Evolutionary conservation across 2,888 invertebrate genomes (phyloP).

Genomic region (Carcina quercana): DNA sequence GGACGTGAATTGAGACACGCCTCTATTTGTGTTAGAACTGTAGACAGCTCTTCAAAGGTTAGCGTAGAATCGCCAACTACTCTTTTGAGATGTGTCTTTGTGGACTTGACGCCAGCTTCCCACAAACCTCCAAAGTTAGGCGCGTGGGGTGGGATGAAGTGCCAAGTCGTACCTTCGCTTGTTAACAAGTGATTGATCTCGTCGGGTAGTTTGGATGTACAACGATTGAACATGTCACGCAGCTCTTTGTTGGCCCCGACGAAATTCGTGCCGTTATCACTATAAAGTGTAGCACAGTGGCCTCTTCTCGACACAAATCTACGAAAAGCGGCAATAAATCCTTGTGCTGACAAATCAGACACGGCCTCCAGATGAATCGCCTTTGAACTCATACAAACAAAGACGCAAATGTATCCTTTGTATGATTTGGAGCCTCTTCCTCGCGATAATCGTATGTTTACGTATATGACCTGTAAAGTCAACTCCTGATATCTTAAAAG

Average conservation of each 20-base stretch:
- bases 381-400: slow-evolving; percentile 1
- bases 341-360: slow-evolving; percentile 10
- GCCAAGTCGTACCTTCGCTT: slow-evolving; percentile 8
- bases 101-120: slow-evolving; percentile 12
- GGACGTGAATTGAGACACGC: slow-evolving; percentile 19
- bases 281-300: slow-evolving; percentile 11
- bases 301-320: slow-evolving; percentile 15
- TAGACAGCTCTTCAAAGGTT: slow-evolving; percentile 16
- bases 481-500: slow-evolving; percentile 4
- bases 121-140: slow-evolving; percentile 16
- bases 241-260: slow-evolving; percentile 8
- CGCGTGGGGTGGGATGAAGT: slow-evolving; percentile 14
- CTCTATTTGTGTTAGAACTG: slow-evolving; percentile 15
- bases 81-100: slow-evolving; percentile 7
- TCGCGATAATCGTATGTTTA: slow-evolving; percentile 11
- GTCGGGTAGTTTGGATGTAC: background rate
- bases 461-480: slow-evolving; percentile 14
- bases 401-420: slow-evolving; percentile 13
- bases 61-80: slow-evolving; percentile 10
- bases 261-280: slow-evolving; percentile 15
- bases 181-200: background rate
- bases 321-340: slow-evolving; percentile 14
- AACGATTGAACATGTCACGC: background rate
- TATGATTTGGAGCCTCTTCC: slow-evolving; percentile 9
- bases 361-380: slow-evolving; percentile 14